Conservation (phyloP, 2,888 invertebrate species). For the Myopa testacea region DNA sequence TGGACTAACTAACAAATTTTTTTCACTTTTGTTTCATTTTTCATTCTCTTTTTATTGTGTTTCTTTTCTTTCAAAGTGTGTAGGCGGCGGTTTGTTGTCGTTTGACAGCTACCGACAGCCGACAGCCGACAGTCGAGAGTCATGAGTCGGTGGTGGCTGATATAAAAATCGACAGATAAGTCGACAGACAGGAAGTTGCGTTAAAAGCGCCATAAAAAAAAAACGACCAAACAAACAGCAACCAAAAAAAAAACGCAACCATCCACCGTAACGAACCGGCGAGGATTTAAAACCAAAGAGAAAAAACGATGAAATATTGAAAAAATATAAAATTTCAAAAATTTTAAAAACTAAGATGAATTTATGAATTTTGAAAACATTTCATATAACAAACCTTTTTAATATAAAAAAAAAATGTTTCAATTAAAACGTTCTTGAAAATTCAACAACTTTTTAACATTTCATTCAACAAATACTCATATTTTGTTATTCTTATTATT, state of each 20-base stretch:
- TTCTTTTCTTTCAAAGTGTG: background rate
- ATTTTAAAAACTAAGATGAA: background rate
- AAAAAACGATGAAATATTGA: background rate
- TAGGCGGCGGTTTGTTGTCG: background rate
- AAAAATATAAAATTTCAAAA: background rate
- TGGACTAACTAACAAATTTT: background rate
- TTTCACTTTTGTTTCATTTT: background rate
- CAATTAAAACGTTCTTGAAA: no score
- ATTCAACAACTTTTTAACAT: no score
- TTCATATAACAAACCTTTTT: no score
- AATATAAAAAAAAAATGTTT: no score
- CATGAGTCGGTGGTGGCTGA: no score
- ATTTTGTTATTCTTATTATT: no score
- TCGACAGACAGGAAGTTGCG: slow-evolving; percentile 13
- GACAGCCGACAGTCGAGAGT: background rate
- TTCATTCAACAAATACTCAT: no score
- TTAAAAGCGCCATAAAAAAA: slow-evolving; percentile 4
- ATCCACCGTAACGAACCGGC: background rate
- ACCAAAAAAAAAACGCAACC: background rate
- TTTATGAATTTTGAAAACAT: no score
- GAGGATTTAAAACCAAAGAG: background rate
- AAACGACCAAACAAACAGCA: background rate
- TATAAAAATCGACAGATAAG: slow-evolving; percentile 16
- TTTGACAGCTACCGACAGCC: background rate
- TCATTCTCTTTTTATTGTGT: background rate